Percentiles rank a stretch among this genome's conserved stretches.
phyloP scores from a whole-genome alignment of 2,888 invertebrate genomes.

The Caenorhabditis angaria region DNA sequence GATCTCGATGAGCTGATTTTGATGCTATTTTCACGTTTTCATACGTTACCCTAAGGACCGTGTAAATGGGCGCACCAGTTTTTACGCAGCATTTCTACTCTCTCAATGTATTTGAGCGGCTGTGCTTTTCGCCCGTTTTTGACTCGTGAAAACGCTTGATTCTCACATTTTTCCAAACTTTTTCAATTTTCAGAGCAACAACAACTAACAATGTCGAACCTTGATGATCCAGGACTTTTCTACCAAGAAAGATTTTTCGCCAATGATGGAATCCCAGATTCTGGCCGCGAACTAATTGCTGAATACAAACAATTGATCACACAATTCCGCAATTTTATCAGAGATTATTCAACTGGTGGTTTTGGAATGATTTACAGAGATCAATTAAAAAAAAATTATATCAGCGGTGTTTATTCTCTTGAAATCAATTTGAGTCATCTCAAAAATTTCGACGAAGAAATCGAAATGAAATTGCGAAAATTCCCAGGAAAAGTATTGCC shows the following conservation, averaged over 20 bases:
- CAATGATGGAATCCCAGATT: constrained; percentile 66
- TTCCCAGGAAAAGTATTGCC: constrained; percentile 91
- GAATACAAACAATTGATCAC: constrained; percentile 79
- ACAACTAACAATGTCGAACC: constrained; percentile 58
- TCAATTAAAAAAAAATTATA: constrained; percentile 89
- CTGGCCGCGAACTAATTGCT: constrained; percentile 64
- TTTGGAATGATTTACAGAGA: constrained; percentile 96
- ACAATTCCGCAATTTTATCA: constrained; percentile 91
- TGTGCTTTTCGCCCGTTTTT: background rate
- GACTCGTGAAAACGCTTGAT: background rate
- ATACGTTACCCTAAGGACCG: too few relatives aligned
- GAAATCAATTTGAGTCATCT: constrained; percentile 94
- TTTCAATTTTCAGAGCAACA: constrained; percentile 12
- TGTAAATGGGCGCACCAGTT: too few relatives aligned
- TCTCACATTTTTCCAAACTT: background rate
- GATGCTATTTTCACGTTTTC: too few relatives aligned
- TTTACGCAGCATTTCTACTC: too few relatives aligned
- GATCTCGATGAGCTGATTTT: too few relatives aligned
- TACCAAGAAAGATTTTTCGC: constrained; percentile 67
- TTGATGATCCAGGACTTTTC: constrained; percentile 67
- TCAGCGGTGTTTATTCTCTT: constrained; percentile 86
- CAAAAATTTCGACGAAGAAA: constrained; percentile 87
- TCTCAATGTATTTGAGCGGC: too few relatives aligned
- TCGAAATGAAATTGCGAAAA: constrained; percentile 87
- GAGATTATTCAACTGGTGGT: constrained; percentile 93